These are phyloP conservation scores for Spea multiplicata DNA, from an alignment of 2,113 vertebrate genomes.

Conservation along the genomic window DNA sequence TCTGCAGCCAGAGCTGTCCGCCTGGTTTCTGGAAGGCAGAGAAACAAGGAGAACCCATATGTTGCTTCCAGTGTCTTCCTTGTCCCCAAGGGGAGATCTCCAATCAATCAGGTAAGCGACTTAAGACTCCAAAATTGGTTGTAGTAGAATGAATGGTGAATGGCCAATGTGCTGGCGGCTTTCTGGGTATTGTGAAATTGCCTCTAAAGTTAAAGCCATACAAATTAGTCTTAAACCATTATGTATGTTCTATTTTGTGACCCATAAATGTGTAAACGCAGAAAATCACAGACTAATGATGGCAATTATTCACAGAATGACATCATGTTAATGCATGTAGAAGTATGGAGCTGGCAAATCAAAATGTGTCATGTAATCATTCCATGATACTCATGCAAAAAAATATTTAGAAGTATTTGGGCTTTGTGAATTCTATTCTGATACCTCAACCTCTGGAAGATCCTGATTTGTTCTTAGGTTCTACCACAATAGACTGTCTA, in stretches of 20 bases:
- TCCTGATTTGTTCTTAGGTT: too few relatives aligned
- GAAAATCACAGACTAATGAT: too few relatives aligned
- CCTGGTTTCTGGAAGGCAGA: constrained; percentile 39
- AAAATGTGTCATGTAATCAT: not conserved
- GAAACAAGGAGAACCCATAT: constrained; percentile 12
- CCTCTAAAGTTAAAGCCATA: not conserved
- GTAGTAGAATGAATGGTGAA: not conserved
- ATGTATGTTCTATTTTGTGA: not conserved
- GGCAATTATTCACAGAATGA: too few relatives aligned
- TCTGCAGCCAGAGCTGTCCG: constrained; percentile 43
- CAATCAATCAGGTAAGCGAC: constrained; percentile 10
- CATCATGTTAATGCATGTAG: too few relatives aligned
- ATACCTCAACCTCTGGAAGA: too few relatives aligned
- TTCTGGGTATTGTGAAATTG: not conserved
- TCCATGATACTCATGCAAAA: too few relatives aligned
- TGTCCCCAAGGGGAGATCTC: constrained; percentile 22
- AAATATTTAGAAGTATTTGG: too few relatives aligned
- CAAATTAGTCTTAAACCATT: not conserved
- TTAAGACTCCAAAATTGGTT: not conserved
- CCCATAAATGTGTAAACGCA: not conserved
- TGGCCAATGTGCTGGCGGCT: not conserved
- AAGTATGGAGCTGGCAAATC: too few relatives aligned
- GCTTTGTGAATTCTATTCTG: too few relatives aligned
- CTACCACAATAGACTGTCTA: too few relatives aligned
- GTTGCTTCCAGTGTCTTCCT: constrained; percentile 13